Base-by-base conservation (phyloP, 2,797 vertebrate species). In the Darevskia nairensis region DNA sequence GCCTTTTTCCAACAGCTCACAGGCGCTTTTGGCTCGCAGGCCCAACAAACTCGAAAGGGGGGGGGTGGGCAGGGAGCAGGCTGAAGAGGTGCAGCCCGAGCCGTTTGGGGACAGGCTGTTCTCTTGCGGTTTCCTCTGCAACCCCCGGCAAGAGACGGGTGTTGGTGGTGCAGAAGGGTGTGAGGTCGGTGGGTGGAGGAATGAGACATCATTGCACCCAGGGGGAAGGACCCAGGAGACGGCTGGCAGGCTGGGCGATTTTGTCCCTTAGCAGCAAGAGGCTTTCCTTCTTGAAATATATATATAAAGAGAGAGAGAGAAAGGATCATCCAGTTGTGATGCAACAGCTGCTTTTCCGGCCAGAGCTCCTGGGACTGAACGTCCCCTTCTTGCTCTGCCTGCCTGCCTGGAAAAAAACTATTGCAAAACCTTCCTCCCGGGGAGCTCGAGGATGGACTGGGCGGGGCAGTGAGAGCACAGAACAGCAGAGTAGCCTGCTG, bases 1-100 rank as follows among this genome's bases (percentile, higher is more conserved):
- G 32, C 1, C 3, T 85, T 85, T 85, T 89, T 85, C 88, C 88
- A 66, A 50, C 35, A 80, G 6, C 68, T 89, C 88, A 89, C 41
- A 15, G 27, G 17, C 75, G 61, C 50, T 25, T 27, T 27, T 32
- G 82, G 82, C 77, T 85, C 7, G 0, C 17, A 6, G 39, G 27
- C 50, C 86, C 21, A 17, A 82, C 0, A 1, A 4, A 23, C 44
- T 81, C 9, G 1, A 10, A 17, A 78, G 21, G 35, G 17, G 35
- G 17, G 35, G 35, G 35, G 35, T 35, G 35, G 35, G 35, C 35
- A 35, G 35, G 35, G n/a, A 5, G 35, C 32, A 19, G 72, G 19
- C 32, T 35, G 6, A 27, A 10, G 68, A 75, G 79, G 79, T 64
- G 78, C 59, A 41, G 83, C 83, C 76, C 23, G 75, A 44, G 10